A percentile compares a stretch with the other conserved stretches of the same genome.
Conservation (phyloP, 2,888 invertebrate species). For the Limenitis camilla region DNA sequence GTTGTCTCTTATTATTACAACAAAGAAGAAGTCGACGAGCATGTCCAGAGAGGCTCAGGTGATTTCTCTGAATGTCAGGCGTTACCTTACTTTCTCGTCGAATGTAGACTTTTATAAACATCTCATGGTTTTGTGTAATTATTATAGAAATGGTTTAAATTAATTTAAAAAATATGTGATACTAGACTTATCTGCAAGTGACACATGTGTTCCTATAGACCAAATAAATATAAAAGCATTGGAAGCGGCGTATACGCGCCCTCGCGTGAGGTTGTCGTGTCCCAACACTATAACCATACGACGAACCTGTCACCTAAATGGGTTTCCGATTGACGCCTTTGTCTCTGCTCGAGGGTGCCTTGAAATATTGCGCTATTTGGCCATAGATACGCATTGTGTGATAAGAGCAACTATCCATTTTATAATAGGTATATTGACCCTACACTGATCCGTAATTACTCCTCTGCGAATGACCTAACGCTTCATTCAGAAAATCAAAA, state of each 20-base stretch:
- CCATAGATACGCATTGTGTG: conserved; percentile 8
- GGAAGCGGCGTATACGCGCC: conserved; percentile 15
- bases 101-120: no score
- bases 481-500: no score
- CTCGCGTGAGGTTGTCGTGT: conserved; percentile 30
- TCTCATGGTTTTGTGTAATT: no score
- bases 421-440: no score
- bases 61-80: no score
- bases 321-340: conserved; percentile 48
- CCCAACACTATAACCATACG: conserved; percentile 25
- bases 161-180: no score
- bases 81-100: no score
- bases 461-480: neutral
- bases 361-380: conserved; percentile 22
- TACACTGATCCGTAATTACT: neutral
- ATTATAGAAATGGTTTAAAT: no score
- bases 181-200: neutral
- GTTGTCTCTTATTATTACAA: no score
- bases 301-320: conserved; percentile 41
- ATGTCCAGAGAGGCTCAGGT: no score
- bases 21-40: no score
- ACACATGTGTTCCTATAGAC: neutral
- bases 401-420: neutral
- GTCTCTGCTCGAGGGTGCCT: conserved; percentile 26
- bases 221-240: conserved; percentile 3